Evolutionary conservation across 2,113 vertebrate species (phyloP), one percentile per base, ranked within the genome.

Genomic region (Callaeas wilsoni): DNA sequence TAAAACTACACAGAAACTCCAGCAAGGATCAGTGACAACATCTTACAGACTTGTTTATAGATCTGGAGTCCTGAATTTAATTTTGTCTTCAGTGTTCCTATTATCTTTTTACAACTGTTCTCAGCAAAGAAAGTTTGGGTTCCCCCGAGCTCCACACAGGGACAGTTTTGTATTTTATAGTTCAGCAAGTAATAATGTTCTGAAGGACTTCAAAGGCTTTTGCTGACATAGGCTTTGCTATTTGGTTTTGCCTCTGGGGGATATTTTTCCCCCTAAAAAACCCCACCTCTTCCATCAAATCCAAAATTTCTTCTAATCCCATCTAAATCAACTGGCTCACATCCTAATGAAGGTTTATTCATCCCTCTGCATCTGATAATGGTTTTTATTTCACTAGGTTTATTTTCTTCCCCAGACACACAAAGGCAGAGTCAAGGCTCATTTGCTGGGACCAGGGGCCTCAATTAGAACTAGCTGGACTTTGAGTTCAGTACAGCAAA

Each of bases 291-390:
- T 88, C 85, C 71, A 96, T 78, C 73, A 92, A 93, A 88, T 74
- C 64, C 93, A 77, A n/a, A 70, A 93, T 91, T 94, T 93, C 85
- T 90, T 53, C 91, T 96, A 96, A 96, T 94, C 75, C 82, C 44
- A n/a, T 46, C 79, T 85, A 90, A 94, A 95, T 41, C 88, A 94
- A 90, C 85, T 93, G 94, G 93, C 90, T 88, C 47, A 84, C 90
- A 63, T 90, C 82, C 88, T 75, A 83, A 86, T 78, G 85, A 84
- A 92, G 85, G 88, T 77, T 93, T 93, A 93, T 85, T 96, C 83
- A 86, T 70, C 79, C 64, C 82, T 84, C 82, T 91, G 82, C 87
- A 87, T 93, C 95, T 94, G 86, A 96, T 80, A 95, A 88, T 75
- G 74, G 67, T 41, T 92, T 94, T 94, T 90, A 91, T 94, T 95